Evolutionary conservation across 2,888 invertebrate genomes (phyloP), one percentile per base, ranked within the genome.

Genomic region (Lasioglossum marginatum): DNA sequence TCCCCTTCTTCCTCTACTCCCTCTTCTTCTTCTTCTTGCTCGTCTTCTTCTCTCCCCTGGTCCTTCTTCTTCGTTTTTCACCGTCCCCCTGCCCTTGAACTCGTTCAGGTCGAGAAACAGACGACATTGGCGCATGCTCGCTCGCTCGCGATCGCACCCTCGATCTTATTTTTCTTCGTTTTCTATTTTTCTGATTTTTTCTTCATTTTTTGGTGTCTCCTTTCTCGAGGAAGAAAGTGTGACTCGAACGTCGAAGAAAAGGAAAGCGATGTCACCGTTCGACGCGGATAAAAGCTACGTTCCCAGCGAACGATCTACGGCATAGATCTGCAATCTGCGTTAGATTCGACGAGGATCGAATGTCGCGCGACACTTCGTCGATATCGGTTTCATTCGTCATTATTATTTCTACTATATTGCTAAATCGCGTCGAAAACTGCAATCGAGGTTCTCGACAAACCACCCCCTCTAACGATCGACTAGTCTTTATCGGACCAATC

Each of bases 401-500:
- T 72, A 83, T 81, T 84, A 81, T 60, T 27, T 60, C 80, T 43
- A 45, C 76, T 73, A 71, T 87, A 79, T 87, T 70, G 82, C 77
- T 84, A 80, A 90, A 90, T 86, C 89, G 71, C 82, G 76, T 73
- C 37, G 48, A 3, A 52, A 23, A 48, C 6, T 48, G 5, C 48
- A 6, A 52, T 77, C 77, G 88, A 77, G 80, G 43, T 80, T 66
- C 72, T 79, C 73, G 48, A 81, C 71, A 16, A n/a, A 92, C 88
- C 91, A 57, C 57, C 40, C 90, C 92, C 66, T 91, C 93, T 23
- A 86, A 92, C 92, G 92, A 93, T 93, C 92, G 93, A 94, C 94
- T 95, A 95, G 94, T 95, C 94, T 94, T 93, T 92, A 93, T 93
- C 91, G 92, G 94, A 93, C 93, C 93, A 94, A 93, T 90, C 92